A percentile compares a stretch with the other conserved stretches of the same genome.
Conservation (phyloP, 2,113 vertebrate species). For the Pycnonotus jocosus region DNA sequence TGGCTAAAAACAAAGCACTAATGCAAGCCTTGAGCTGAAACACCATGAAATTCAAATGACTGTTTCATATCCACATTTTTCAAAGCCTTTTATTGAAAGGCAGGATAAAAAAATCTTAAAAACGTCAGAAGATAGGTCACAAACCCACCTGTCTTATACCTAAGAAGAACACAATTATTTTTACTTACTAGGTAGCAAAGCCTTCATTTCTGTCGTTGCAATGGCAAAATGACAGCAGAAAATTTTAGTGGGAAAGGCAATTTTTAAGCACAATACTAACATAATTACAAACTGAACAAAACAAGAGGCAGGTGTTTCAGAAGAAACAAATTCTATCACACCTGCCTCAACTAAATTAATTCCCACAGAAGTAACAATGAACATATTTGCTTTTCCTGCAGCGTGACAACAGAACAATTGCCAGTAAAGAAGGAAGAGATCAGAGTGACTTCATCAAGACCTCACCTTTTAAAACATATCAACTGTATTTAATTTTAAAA, state of each 20-base stretch:
- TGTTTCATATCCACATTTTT: neutral
- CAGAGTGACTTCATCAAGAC: neutral
- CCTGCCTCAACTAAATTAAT: neutral
- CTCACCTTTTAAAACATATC: neutral
- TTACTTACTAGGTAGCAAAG: neutral
- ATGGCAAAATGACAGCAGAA: accelerated
- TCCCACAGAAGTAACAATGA: neutral
- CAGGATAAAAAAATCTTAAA: neutral
- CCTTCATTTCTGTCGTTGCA: neutral
- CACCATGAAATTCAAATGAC: neutral
- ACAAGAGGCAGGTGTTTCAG: neutral
- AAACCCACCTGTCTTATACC: neutral
- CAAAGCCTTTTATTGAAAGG: neutral
- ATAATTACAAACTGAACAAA: neutral
- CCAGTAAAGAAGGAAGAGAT: neutral
- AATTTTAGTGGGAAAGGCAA: neutral
- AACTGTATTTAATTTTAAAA: neutral
- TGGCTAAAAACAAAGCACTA: neutral
- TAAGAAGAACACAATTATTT: neutral
- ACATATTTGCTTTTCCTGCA: neutral
- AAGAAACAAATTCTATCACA: neutral
- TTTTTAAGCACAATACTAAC: neutral
- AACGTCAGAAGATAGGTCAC: neutral
- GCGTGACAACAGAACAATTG: neutral
- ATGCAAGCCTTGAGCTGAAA: neutral